Evolutionary conservation across 2,888 invertebrate species (phyloP), one percentile per base, ranked within the genome.

Genomic region (Anoncus sp.): DNA sequence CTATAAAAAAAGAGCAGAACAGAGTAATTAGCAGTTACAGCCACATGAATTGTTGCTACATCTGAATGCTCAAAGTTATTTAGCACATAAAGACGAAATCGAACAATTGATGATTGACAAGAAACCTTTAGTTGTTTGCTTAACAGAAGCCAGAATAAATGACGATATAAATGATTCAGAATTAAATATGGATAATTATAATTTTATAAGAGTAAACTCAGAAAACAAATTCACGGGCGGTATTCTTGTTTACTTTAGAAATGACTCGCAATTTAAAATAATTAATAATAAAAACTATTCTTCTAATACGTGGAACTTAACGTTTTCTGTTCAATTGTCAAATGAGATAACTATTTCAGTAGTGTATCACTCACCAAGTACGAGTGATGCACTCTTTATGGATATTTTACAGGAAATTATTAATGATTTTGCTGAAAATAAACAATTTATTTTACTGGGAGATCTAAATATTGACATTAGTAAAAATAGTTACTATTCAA

Each of bases 301-400:
- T 43, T 65, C 73, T 53, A 65, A 73, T 5, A 73, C 66, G 16
- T 73, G 73, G 73, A 73, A 72, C 63, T 53, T 73, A 63, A 73
- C 73, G 55, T 63, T 73, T 63, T 31, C 65, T 43, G 20, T 55
- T 57, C 53, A 73, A 55, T 57, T 73, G n/a, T 18, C 24, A 67
- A 35, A 65, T 35, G 65, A 65, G 27, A 59, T 57, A 53, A 73
- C 14, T 45, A 35, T 65, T 57, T 57, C 65, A 57, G 57, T 55
- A 65, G 38, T 43, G 40, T 57, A 62, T 40, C 75, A 60, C 40
- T 67, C 66, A 38, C 57, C 75, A 57, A 57, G 59, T 73, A 43
- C 51, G 47, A 47, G 55, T 31, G 67, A 57, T 49, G 63, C 59
- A 31, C 38, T 63, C 24, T 70, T 70, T 38, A 71, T 65, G 40